A percentile compares a stretch with the other conserved stretches of the same genome.
These are phyloP conservation scores for Delia radicum DNA, from an alignment of 1,140 invertebrate species.

Conservation along the genomic window DNA sequence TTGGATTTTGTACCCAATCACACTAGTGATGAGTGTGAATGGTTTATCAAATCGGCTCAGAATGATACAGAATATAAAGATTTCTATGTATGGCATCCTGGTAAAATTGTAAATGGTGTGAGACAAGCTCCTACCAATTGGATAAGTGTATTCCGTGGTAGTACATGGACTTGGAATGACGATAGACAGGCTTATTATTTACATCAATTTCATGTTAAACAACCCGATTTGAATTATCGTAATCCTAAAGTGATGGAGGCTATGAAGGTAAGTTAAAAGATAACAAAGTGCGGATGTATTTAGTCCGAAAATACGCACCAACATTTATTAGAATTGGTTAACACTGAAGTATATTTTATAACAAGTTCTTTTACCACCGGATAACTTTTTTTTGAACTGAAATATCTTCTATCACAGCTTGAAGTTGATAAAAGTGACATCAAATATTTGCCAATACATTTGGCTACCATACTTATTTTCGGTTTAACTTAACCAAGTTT, in stretches of 20 bases:
- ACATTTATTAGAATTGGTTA: too few species aligned
- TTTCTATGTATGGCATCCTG: conserved; percentile 71
- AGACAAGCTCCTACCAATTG: conserved; percentile 67
- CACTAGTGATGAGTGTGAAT: conserved; percentile 69
- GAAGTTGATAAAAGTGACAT: too few species aligned
- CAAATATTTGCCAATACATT: too few species aligned
- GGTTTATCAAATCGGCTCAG: conserved; percentile 67
- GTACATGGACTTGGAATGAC: conserved; percentile 72
- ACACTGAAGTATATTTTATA: too few species aligned
- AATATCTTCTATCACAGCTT: too few species aligned
- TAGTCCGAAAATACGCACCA: too few species aligned
- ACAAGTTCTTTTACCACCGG: too few species aligned
- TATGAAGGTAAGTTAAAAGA: conserved; percentile 55
- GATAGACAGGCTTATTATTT: conserved; percentile 71
- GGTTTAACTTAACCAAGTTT: too few species aligned
- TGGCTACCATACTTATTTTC: too few species aligned
- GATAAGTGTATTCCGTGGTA: conserved; percentile 66
- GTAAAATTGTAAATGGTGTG: conserved; percentile 55
- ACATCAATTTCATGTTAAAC: conserved; percentile 69
- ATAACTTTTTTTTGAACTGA: too few species aligned
- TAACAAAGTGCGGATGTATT: not conserved
- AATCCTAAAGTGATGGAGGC: conserved; percentile 64
- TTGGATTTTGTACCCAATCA: conserved; percentile 88
- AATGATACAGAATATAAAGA: conserved; percentile 65
- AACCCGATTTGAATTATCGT: conserved; percentile 77